phyloP scores from a whole-genome alignment of 2,797 vertebrate species.

The Pterois miles region DNA sequence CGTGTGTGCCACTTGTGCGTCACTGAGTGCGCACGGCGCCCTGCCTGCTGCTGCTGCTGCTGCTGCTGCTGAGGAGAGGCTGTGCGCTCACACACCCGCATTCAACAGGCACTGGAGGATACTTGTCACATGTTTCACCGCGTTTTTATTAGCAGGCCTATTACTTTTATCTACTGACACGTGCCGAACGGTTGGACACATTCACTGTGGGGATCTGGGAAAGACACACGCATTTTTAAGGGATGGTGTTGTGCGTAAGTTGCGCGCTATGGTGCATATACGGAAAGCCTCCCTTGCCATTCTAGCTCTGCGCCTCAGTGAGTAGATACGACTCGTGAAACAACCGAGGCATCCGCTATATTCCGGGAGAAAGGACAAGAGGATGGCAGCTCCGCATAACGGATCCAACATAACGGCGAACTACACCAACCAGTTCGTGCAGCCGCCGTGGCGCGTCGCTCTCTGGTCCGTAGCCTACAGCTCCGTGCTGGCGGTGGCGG shows the following conservation, averaged over 20 bases:
- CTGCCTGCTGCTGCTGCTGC: slow-evolving; percentile 50
- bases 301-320: neutral
- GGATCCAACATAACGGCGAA: slow-evolving; percentile 81
- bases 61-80: slow-evolving; percentile 24
- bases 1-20: slow-evolving; percentile 67
- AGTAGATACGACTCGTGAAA: slow-evolving; percentile 7
- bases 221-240: neutral
- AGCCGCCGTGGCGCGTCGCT: slow-evolving; percentile 94
- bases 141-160: neutral
- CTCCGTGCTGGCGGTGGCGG: slow-evolving; percentile 90
- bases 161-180: neutral
- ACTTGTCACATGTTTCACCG: slow-evolving; percentile 4
- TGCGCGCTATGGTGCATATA: slow-evolving; percentile 44
- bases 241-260: slow-evolving; percentile 1
- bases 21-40: slow-evolving; percentile 63
- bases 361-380: neutral
- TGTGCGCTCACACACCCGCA: slow-evolving; percentile 48
- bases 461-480: slow-evolving; percentile 97
- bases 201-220: neutral
- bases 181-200: neutral
- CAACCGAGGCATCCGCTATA: neutral
- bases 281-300: neutral
- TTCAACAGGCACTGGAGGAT: slow-evolving; percentile 63
- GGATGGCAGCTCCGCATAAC: slow-evolving; percentile 76
- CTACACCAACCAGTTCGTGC: slow-evolving; percentile 91